A percentile compares a stretch with the other conserved stretches of the same genome.
These are phyloP conservation scores for Acanthosepion lycidas DNA, from an alignment of 2,888 invertebrate species.

Conservation along the genomic window DNA sequence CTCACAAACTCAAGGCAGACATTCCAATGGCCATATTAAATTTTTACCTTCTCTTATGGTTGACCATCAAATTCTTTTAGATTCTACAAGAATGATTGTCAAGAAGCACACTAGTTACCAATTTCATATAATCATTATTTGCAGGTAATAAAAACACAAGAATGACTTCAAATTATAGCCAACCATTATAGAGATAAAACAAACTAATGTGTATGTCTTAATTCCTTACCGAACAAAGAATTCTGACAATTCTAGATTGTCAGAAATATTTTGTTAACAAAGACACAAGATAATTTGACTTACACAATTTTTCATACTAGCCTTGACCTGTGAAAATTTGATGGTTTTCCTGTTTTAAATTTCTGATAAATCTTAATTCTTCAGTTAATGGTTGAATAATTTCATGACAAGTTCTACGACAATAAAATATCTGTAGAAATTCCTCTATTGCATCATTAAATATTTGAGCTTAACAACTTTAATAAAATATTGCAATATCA, in stretches of 20 bases:
- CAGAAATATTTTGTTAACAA: not conserved
- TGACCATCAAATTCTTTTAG: not conserved
- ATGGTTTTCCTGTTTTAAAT: too few species aligned
- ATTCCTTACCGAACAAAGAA: not conserved
- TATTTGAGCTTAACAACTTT: too few species aligned
- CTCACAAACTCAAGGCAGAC: not conserved
- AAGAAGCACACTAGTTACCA: not conserved
- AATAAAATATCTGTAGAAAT: too few species aligned
- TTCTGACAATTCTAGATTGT: not conserved
- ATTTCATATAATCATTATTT: constrained; percentile 3
- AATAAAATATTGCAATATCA: too few species aligned
- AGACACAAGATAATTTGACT: not conserved
- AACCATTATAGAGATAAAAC: not conserved
- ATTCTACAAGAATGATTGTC: not conserved
- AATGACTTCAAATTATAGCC: not conserved
- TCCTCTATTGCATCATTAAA: too few species aligned
- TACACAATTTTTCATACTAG: too few species aligned
- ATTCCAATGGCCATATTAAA: not conserved
- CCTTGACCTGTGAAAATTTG: too few species aligned
- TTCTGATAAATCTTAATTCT: too few species aligned
- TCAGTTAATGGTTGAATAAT: too few species aligned
- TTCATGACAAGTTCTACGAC: too few species aligned
- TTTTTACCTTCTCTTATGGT: not conserved
- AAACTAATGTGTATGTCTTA: not conserved
- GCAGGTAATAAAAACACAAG: not conserved